These are phyloP conservation scores for Periphyllus acericola DNA, from an alignment of 2,888 invertebrate genomes.

Conservation along the genomic window DNA sequence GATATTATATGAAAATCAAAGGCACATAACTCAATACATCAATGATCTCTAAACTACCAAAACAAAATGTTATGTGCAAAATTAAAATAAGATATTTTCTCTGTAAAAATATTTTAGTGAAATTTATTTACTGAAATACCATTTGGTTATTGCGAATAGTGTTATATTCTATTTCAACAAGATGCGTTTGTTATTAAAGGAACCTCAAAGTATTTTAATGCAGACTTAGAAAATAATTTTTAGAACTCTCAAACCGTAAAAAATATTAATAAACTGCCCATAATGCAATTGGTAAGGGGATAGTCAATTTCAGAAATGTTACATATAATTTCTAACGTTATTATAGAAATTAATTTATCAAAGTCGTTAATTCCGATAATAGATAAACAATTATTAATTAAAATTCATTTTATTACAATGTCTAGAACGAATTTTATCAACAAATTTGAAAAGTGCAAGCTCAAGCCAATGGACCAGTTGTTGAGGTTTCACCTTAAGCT, in stretches of 20 bases:
- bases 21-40: no score
- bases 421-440: no score
- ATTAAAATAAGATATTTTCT: no score
- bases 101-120: no score
- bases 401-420: background rate
- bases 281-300: constrained; percentile 33
- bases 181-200: background rate
- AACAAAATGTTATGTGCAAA: no score
- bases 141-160: background rate
- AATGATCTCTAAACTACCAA: no score
- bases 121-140: no score
- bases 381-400: background rate
- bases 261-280: constrained; percentile 30
- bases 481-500: no score
- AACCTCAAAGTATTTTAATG: constrained; percentile 33
- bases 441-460: no score
- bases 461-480: no score
- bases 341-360: constrained; percentile 25
- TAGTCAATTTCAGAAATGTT: constrained; percentile 22
- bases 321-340: constrained; percentile 1
- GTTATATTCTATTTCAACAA: background rate
- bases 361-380: constrained; percentile 22
- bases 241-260: constrained; percentile 7
- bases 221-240: constrained; percentile 42
- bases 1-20: no score